Evolutionary conservation across 1,140 invertebrate genomes (phyloP), one percentile per base, ranked within the genome.

Genomic region (Pogonomyrmex californicus): DNA sequence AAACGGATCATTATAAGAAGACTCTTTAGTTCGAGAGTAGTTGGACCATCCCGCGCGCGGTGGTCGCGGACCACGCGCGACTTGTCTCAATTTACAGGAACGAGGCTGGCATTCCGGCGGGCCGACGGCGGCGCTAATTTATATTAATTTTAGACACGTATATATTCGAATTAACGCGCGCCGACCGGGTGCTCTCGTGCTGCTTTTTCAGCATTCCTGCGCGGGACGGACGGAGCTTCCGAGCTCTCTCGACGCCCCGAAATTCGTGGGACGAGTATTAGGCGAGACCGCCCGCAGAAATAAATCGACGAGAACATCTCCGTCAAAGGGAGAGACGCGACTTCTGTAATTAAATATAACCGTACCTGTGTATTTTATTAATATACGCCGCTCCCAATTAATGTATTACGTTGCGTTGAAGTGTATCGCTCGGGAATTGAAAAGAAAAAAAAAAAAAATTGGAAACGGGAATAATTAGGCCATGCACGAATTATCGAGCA

Each of bases 1-100:
- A 12, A 76, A 38, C 51, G 30, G 14, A 12, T 47, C 30, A 70
- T 71, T 68, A 81, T 51, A 60, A 70, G 47, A 60, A 70, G 47
- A n/a, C 44, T 10, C n/a, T 65, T 66, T 33, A 83, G 58, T 63
- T 76, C 56, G 70, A 23, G 51, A 49, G 33, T 60, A 81, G 76
- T 71, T 60, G 56, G 41, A 60, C 12, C 30, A 33, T 68, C 38
- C 38, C 73, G 41, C 17, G 77, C 41, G 77, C 30, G 66, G 49
- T 86, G 62, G 82, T 77, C 41, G 63, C 56, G 30, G 47, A 44
- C 49, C 58, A 33, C 85, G 66, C 83, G 71, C 87, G 65, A 88
- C 89, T 90, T 87, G 85, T 90, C 85, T 90, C 78, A 89, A 90
- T 90, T 90, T 90, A 89, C 89, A 86, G 51, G 68, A 85, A 88